These are phyloP conservation scores for Galaxea fascicularis DNA, from an alignment of 92 coral and sea anemone species.

Conservation along the genomic window DNA sequence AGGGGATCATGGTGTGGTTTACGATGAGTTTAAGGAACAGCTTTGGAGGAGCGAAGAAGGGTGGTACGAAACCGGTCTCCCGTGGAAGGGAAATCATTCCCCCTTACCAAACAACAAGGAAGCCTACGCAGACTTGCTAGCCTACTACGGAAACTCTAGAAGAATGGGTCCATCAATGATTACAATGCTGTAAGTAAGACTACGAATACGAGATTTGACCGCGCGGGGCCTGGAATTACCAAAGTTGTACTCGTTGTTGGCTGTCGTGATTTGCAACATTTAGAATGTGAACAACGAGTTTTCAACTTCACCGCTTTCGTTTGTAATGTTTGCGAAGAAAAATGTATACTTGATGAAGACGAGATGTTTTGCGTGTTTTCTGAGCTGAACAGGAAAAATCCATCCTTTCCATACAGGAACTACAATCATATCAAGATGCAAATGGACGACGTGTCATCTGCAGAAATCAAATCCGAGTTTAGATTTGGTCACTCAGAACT, in stretches of 20 bases:
- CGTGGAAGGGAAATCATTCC: slow-evolving; percentile 56
- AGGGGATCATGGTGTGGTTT: background rate
- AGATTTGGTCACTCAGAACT: slow-evolving; percentile 53
- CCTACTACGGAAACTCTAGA: background rate
- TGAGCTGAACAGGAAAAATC: slow-evolving; percentile 46
- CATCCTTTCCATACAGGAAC: slow-evolving; percentile 50
- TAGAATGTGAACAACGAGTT: background rate
- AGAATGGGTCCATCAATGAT: too few relatives aligned
- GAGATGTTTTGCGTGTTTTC: slow-evolving; percentile 34
- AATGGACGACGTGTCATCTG: slow-evolving; percentile 47
- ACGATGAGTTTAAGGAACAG: slow-evolving; percentile 30
- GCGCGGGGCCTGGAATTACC: slow-evolving; percentile 8
- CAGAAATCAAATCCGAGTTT: slow-evolving; percentile 64
- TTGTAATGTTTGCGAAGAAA: slow-evolving; percentile 61
- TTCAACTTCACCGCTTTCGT: background rate
- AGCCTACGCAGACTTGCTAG: background rate
- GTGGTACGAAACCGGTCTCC: slow-evolving; percentile 27
- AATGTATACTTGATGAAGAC: slow-evolving; percentile 50
- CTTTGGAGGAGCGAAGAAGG: background rate
- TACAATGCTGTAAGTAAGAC: too few relatives aligned
- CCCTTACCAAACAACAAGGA: slow-evolving; percentile 47
- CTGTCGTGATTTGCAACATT: background rate
- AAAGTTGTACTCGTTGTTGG: slow-evolving; percentile 9
- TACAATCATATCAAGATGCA: slow-evolving; percentile 53
- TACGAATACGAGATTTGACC: slow-evolving; percentile 5